Evolutionary conservation across 2,113 vertebrate genomes (phyloP).

Genomic region (Dasyurus viverrinus): DNA sequence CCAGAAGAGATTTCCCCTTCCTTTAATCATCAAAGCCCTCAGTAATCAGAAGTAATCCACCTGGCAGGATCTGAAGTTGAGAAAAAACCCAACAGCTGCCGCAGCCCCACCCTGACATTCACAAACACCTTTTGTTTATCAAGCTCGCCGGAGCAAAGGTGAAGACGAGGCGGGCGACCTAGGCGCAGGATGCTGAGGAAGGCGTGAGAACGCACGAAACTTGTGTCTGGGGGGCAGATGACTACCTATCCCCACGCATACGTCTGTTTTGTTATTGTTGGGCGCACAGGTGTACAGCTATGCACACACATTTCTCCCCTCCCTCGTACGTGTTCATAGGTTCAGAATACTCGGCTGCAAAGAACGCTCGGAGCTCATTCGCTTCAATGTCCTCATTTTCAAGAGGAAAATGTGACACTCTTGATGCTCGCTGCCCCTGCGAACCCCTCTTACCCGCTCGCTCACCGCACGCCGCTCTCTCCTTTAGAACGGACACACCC

Average conservation of each 20-base stretch:
- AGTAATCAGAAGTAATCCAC: neutral
- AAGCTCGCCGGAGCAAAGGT: neutral
- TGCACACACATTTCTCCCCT: too few species aligned
- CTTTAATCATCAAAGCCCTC: neutral
- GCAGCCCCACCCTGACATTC: neutral
- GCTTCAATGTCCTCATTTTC: neutral
- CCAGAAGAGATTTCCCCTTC: neutral
- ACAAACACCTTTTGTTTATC: neutral
- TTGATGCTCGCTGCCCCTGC: too few species aligned
- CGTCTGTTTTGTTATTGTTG: neutral
- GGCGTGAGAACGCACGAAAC: neutral
- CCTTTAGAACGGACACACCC: too few species aligned
- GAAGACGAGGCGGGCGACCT: neutral
- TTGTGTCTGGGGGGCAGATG: too few species aligned
- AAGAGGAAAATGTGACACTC: neutral
- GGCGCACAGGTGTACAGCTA: neutral
- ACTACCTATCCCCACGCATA: too few species aligned
- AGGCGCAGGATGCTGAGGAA: neutral
- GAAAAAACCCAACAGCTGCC: neutral
- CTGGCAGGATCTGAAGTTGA: neutral
- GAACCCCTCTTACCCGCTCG: too few species aligned
- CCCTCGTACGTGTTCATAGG: neutral
- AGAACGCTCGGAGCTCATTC: neutral
- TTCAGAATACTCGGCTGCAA: neutral
- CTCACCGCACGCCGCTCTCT: too few species aligned